phyloP scores from a whole-genome alignment of 2,888 invertebrate genomes.

The Ametastegia equiseti region DNA sequence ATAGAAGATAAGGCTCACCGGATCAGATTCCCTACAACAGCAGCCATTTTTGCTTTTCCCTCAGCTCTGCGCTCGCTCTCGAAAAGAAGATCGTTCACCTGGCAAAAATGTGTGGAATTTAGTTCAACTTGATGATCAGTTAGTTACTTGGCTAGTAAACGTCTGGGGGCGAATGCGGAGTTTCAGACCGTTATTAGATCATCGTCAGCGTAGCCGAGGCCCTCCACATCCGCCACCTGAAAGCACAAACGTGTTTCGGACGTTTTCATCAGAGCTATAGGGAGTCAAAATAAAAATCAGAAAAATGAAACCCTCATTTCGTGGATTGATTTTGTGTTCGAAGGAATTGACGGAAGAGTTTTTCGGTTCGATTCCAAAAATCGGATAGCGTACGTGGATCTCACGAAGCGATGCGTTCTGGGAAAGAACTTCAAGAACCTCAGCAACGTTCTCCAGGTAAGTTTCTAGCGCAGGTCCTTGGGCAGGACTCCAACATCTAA shows the following conservation, averaged over 20 bases:
- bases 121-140: no score
- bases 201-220: conserved; percentile 27
- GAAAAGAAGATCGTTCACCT: conserved; percentile 41
- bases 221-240: conserved; percentile 45
- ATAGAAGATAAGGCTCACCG: background rate
- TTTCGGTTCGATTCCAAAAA: background rate
- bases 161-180: conserved; percentile 38
- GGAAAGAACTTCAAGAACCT: conserved; percentile 4
- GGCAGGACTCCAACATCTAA: conserved; percentile 40
- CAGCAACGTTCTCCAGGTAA: conserved; percentile 23
- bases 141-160: background rate
- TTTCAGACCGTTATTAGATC: conserved; percentile 40
- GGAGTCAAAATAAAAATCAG: background rate
- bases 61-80: conserved; percentile 27
- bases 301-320: background rate
- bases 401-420: conserved; percentile 22
- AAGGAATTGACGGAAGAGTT: background rate
- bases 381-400: conserved; percentile 19
- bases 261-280: background rate
- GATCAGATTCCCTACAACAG: conserved; percentile 9
- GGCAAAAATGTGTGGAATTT: no score
- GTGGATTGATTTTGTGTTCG: no score
- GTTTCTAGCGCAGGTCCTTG: conserved; percentile 34
- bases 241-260: background rate
- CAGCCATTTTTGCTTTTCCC: conserved; percentile 13